Evolutionary conservation across 2,797 vertebrate species (phyloP), one percentile per base, ranked within the genome.

Genomic region (Myotis daubentonii): DNA sequence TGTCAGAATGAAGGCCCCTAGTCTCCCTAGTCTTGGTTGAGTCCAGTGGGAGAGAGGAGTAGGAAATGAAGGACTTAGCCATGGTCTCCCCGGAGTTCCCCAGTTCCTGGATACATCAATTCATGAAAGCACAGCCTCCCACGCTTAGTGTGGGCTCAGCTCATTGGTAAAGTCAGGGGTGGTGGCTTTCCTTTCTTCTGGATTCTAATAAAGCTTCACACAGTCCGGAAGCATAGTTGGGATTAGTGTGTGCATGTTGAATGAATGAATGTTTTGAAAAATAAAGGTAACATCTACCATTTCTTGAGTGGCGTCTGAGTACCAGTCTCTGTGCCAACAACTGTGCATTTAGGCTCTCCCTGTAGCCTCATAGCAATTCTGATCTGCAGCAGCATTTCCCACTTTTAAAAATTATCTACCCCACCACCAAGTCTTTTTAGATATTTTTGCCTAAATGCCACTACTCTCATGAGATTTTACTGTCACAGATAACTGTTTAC

Each of bases 51-150:
- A 66, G 62, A 55, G 55, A 49, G 0, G 1, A 20, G 15, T 10
- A 60, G 47, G 53, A 41, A 55, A 38, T 5, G 0, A 53, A 80
- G 51, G 57, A 38, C 49, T 9, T 2, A 44, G 3, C 13, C 25
- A 8, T 0, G 2, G 16, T 36, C 22, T 33, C 2, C 33, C 5
- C 70, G 47, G 12, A 30, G 20, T 13, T 28, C 49, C 66, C 33
- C 7, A 5, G 62, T 20, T 4, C 20, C 16, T 16, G 0, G 0
- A 1, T 1, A 10, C 12, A 10, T 23, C 19, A n/a, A 0, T n/a
- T 36, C 41, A 33, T 0, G 12, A 83, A 0, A 30, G 25, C 12
- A 1, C 49, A 20, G 28, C 20, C 47, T 60, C n/a, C 30, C 6
- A 1, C 6, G 28, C 19, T 80, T 13, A 33, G 30, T 55, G 53